Conservation (phyloP, 1,140 invertebrate species). For the Ceratina japonica region DNA sequence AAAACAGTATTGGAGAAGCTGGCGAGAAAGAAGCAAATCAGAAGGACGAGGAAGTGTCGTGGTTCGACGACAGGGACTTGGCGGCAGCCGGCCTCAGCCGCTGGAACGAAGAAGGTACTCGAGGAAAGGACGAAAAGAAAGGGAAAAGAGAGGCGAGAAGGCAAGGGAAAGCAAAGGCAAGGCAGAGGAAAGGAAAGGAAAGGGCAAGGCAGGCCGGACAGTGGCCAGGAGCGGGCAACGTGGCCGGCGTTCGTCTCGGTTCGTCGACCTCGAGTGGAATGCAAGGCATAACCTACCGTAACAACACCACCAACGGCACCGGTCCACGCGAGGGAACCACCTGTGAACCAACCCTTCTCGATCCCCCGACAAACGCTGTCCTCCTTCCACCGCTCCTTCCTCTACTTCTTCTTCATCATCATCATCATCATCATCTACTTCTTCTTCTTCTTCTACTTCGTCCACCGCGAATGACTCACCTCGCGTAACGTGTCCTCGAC, state of each 20-base stretch:
- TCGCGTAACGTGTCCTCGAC: conserved; percentile 18
- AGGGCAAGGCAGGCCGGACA: conserved; percentile 66
- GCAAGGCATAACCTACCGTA: conserved; percentile 78
- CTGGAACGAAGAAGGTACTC: conserved; percentile 1
- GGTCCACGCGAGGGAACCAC: conserved; percentile 46
- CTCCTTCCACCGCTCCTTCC: neutral
- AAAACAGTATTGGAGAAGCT: neutral
- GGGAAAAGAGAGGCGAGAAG: conserved; percentile 37
- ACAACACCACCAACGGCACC: conserved; percentile 67
- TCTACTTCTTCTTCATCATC: conserved; percentile 19
- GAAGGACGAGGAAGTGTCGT: conserved; percentile 47
- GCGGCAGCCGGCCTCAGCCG: conserved; percentile 10
- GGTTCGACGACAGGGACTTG: conserved; percentile 23
- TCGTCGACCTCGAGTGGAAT: conserved; percentile 77
- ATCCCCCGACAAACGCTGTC: conserved; percentile 18
- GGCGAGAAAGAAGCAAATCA: conserved; percentile 1
- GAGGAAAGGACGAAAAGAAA: conserved; percentile 58
- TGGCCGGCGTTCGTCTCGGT: conserved; percentile 73
- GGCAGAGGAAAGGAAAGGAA: conserved; percentile 47
- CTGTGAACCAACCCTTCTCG: conserved; percentile 49
- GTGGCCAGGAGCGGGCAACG: conserved; percentile 68
- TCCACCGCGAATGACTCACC: conserved; percentile 37
- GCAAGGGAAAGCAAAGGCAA: conserved; percentile 40
- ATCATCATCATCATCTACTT: neutral
- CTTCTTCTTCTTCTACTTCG: conserved; percentile 30